phyloP scores from a whole-genome alignment of 2,888 invertebrate species.

The Auanema freiburgensis region DNA sequence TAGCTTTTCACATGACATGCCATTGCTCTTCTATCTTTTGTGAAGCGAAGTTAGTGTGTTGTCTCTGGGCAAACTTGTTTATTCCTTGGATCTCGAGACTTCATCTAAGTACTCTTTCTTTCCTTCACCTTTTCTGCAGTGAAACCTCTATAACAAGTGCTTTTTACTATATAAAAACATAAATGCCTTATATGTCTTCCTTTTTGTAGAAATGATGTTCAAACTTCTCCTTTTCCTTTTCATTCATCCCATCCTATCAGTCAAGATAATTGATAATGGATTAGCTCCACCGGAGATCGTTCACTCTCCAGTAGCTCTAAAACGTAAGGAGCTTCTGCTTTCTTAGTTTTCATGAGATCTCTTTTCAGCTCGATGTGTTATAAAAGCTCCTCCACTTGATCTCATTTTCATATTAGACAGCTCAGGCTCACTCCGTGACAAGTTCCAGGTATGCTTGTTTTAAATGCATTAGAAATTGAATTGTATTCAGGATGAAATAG shows the following conservation, averaged over 20 bases:
- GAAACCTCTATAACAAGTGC: too few species aligned
- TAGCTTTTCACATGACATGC: too few species aligned
- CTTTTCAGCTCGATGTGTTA: constrained; percentile 57
- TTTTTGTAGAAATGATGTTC: too few species aligned
- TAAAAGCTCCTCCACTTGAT: constrained; percentile 60
- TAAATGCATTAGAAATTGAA: neutral
- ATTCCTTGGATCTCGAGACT: too few species aligned
- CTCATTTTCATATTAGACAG: constrained; percentile 61
- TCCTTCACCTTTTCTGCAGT: too few species aligned
- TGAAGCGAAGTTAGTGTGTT: too few species aligned
- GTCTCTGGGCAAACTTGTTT: too few species aligned
- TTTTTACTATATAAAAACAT: too few species aligned
- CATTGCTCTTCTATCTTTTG: too few species aligned
- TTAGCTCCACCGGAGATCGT: constrained; percentile 62
- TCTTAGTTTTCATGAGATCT: neutral
- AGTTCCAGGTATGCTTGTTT: constrained; percentile 50
- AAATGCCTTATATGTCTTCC: too few species aligned
- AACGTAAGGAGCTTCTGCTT: constrained; percentile 42
- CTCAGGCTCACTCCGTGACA: constrained; percentile 57
- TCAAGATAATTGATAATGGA: constrained; percentile 61
- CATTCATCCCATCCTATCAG: constrained; percentile 15
- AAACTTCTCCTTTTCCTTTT: too few species aligned
- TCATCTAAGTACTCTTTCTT: too few species aligned
- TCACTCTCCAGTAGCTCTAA: constrained; percentile 55
- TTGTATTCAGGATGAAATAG: constrained; percentile 53